Percentiles rank a stretch among this genome's conserved stretches.
These are phyloP conservation scores for Parnassius orleans DNA, from an alignment of 2,888 invertebrate genomes.

Conservation along the genomic window DNA sequence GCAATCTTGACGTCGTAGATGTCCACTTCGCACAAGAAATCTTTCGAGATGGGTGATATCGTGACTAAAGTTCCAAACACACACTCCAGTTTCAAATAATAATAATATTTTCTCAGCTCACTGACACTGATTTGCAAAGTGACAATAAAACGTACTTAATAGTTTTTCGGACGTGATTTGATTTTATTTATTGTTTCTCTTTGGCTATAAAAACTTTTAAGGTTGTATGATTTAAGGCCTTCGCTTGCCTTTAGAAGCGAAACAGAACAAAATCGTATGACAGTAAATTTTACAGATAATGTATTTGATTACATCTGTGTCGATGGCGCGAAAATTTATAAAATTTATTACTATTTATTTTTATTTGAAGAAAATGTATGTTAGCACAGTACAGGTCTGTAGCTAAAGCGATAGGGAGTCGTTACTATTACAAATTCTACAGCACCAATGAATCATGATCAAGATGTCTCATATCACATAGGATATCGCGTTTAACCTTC, in stretches of 20 bases:
- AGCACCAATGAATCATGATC: constrained; percentile 41
- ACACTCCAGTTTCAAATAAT: constrained; percentile 57
- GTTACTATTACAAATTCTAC: constrained; percentile 28
- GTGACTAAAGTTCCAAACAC: constrained; percentile 51
- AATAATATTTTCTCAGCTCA: constrained; percentile 31
- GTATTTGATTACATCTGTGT: too few species aligned
- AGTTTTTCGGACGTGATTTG: too few species aligned
- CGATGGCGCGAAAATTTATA: too few species aligned
- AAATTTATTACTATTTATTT: too few species aligned
- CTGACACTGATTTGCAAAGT: constrained; percentile 9
- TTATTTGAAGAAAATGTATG: not conserved
- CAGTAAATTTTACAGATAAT: too few species aligned
- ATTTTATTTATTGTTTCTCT: not conserved
- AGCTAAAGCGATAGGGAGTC: constrained; percentile 3
- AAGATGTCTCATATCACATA: constrained; percentile 33
- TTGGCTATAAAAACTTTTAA: not conserved
- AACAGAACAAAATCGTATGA: not conserved
- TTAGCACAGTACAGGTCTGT: constrained; percentile 3
- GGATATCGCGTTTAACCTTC: constrained; percentile 54
- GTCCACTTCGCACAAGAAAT: constrained; percentile 61
- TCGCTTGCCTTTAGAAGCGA: not conserved
- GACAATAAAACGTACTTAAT: too few species aligned
- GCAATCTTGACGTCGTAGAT: constrained; percentile 67
- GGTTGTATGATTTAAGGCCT: not conserved
- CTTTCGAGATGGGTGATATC: constrained; percentile 41